Evolutionary conservation across 1,140 invertebrate species (phyloP).

Genomic region (Galendromus occidentalis): DNA sequence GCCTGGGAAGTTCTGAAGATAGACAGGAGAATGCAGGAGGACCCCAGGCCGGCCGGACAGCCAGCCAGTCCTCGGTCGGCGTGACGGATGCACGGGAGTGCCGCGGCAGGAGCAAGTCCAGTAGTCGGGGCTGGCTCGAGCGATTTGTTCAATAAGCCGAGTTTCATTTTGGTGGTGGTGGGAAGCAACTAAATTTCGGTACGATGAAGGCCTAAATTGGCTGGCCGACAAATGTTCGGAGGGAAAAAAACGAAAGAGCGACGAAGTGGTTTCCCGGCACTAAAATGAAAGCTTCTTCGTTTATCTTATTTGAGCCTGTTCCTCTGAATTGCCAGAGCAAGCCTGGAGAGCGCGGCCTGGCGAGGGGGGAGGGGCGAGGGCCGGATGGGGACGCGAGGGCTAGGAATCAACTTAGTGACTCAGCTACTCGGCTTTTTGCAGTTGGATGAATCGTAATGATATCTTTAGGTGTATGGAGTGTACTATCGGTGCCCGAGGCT

Average conservation of each 20-base stretch:
- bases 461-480: background rate
- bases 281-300: too few relatives aligned
- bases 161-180: background rate
- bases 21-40: too few relatives aligned
- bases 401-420: constrained; percentile 11
- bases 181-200: background rate
- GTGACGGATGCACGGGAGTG: too few relatives aligned
- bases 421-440: background rate
- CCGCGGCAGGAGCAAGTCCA: too few relatives aligned
- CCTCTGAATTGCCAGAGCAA: too few relatives aligned
- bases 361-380: background rate
- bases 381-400: background rate
- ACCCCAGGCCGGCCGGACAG: too few relatives aligned
- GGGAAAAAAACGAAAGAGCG: background rate
- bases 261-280: background rate
- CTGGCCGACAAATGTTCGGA: background rate
- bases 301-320: too few relatives aligned
- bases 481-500: too few relatives aligned
- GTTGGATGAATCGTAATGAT: constrained; percentile 8
- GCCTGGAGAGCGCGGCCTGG: too few relatives aligned
- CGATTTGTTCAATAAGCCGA: constrained; percentile 6
- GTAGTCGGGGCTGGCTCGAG: background rate
- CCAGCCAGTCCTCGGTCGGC: too few relatives aligned
- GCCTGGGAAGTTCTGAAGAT: too few relatives aligned
- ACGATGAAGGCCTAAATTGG: background rate